These are phyloP conservation scores for Enteromius afrohamiltoni DNA, from an alignment of 2,797 vertebrate species.

Conservation along the genomic window DNA sequence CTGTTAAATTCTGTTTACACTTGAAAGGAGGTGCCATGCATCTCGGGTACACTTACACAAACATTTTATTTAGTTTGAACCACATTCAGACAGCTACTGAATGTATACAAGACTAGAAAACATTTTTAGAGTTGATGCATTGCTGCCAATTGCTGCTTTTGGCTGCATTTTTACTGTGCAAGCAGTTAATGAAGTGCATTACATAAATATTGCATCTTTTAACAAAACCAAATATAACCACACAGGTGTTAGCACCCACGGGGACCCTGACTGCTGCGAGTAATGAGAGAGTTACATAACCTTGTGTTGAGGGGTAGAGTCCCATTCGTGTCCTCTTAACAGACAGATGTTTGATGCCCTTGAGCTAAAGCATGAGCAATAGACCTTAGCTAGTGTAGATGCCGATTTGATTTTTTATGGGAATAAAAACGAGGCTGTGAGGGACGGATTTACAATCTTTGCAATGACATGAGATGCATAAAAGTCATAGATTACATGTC, in stretches of 20 bases:
- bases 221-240: constrained; percentile 33
- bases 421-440: background rate
- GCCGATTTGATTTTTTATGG: background rate
- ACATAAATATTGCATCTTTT: constrained; percentile 29
- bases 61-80: background rate
- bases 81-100: background rate
- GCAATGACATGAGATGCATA: background rate
- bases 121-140: background rate
- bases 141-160: background rate
- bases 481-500: background rate
- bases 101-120: background rate
- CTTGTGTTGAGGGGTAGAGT: constrained; percentile 20
- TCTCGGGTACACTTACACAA: background rate
- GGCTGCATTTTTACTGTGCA: background rate
- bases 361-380: constrained; percentile 36
- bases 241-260: constrained; percentile 36
- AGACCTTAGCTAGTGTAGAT: background rate
- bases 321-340: constrained; percentile 4
- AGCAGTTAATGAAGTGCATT: constrained; percentile 15
- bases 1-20: background rate
- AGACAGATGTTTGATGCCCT: constrained; percentile 32
- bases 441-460: background rate
- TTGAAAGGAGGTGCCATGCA: background rate
- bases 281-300: constrained; percentile 47
- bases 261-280: constrained; percentile 12